Conservation (phyloP, 2,113 vertebrate species). For the Ginglymostoma cirratum region DNA sequence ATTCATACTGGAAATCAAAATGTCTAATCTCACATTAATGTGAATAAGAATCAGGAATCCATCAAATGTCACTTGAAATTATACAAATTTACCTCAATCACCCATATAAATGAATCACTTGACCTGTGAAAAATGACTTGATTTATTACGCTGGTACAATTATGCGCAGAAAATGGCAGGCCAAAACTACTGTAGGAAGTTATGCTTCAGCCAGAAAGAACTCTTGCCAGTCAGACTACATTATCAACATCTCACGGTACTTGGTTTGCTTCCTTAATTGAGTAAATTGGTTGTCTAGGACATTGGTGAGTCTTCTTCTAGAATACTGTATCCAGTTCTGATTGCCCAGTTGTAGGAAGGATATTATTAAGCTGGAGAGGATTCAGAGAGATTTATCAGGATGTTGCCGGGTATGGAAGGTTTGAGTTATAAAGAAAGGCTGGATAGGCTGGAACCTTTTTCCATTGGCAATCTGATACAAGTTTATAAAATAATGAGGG, state of each 20-base stretch:
- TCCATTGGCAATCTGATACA: too few relatives aligned
- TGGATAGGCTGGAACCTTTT: too few relatives aligned
- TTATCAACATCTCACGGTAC: neutral
- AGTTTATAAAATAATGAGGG: too few relatives aligned
- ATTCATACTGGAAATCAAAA: neutral
- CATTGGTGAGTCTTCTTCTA: too few relatives aligned
- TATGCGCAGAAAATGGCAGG: neutral
- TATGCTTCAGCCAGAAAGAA: neutral
- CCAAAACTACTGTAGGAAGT: neutral
- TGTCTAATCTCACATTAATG: neutral
- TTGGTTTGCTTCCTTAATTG: neutral
- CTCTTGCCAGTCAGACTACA: neutral
- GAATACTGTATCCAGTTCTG: too few relatives aligned
- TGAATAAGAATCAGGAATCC: neutral
- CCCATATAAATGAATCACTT: neutral
- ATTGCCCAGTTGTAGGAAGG: too few relatives aligned
- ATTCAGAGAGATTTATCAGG: too few relatives aligned
- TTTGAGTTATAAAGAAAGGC: too few relatives aligned
- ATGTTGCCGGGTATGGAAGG: too few relatives aligned
- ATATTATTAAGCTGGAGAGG: too few relatives aligned
- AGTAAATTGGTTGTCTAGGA: neutral
- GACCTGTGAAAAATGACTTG: neutral
- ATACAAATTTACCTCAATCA: neutral
- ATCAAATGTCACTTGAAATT: neutral
- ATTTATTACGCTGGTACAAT: neutral